A percentile compares a stretch with the other conserved stretches of the same genome.
phyloP scores from a whole-genome alignment of 2,888 invertebrate species.

The Brachylomia viminalis region DNA sequence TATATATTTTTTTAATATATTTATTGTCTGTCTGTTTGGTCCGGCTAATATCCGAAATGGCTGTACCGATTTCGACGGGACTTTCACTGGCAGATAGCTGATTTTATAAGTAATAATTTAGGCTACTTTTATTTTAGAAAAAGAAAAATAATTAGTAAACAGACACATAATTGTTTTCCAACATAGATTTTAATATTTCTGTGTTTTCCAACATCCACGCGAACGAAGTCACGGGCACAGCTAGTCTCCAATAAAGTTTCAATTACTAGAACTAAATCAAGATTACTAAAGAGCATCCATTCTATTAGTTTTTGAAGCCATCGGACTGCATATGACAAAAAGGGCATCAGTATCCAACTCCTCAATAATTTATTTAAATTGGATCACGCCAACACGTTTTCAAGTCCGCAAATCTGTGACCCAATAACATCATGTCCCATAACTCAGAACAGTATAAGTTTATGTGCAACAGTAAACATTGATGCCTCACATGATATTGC shows the following conservation, averaged over 20 bases:
- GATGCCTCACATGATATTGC: not conserved
- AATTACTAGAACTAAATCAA: not conserved
- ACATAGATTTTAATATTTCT: too few species aligned
- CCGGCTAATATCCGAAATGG: too few species aligned
- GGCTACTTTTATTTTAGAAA: too few species aligned
- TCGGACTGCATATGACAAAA: not conserved
- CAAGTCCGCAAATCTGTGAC: not conserved
- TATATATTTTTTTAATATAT: too few species aligned
- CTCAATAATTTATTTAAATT: not conserved
- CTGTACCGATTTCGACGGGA: too few species aligned
- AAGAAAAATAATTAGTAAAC: too few species aligned
- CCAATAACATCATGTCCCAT: constrained; percentile 3
- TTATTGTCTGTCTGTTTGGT: too few species aligned
- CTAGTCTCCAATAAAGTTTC: not conserved
- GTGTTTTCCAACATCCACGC: too few species aligned
- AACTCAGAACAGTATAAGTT: not conserved
- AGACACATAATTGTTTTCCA: too few species aligned
- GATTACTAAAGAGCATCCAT: not conserved
- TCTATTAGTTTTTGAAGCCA: not conserved
- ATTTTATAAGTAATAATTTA: too few species aligned
- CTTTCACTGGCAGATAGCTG: too few species aligned
- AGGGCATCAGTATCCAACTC: not conserved
- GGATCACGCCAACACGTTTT: not conserved
- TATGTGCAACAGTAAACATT: constrained; percentile 15
- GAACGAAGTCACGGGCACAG: too few species aligned